phyloP scores from a whole-genome alignment of 2,888 invertebrate genomes.

The Drosophila bunnanda region DNA sequence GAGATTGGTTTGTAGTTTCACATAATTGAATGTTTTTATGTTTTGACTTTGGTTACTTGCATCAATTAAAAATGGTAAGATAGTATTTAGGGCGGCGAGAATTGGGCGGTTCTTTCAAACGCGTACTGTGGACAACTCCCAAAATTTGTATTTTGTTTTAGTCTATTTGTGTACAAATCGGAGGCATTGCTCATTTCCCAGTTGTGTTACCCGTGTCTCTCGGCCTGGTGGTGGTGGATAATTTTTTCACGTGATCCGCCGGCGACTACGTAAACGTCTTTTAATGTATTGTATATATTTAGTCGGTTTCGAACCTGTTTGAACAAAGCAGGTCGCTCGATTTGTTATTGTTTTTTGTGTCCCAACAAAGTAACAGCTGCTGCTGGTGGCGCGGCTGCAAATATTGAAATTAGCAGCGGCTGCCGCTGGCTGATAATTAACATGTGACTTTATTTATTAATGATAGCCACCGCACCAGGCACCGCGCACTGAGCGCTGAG shows the following conservation, averaged over 20 bases:
- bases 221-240: constrained; percentile 34
- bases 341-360: constrained; percentile 30
- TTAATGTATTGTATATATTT: constrained; percentile 58
- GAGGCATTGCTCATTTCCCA: constrained; percentile 26
- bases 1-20: background rate
- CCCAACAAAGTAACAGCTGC: constrained; percentile 26
- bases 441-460: constrained; percentile 68
- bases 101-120: constrained; percentile 11
- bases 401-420: constrained; percentile 59
- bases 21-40: background rate
- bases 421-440: constrained; percentile 67
- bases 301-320: constrained; percentile 71
- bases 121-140: background rate
- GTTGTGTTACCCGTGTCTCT: constrained; percentile 15
- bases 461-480: constrained; percentile 35
- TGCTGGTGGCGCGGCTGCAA: constrained; percentile 49
- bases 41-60: too few species aligned
- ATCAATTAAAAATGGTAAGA: too few species aligned
- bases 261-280: constrained; percentile 58
- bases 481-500: constrained; percentile 28
- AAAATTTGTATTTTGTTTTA: background rate
- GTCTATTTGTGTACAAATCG: constrained; percentile 30
- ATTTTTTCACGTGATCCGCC: constrained; percentile 69
- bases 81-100: too few species aligned
- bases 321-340: constrained; percentile 59